phyloP scores from a whole-genome alignment of 2,888 invertebrate genomes.

The Plutella xylostella region DNA sequence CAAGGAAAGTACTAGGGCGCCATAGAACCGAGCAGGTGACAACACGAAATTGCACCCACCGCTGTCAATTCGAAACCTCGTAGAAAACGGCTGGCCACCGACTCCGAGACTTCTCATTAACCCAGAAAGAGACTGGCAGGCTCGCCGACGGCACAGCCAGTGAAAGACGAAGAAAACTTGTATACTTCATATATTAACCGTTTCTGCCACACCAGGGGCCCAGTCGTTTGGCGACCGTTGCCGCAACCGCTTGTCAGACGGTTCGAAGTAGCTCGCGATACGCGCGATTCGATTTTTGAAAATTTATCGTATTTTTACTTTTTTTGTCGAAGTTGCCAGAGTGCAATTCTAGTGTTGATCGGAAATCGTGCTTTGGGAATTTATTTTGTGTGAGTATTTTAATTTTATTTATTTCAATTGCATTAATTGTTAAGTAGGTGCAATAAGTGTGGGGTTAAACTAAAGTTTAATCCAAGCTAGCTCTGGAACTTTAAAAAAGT shows the following conservation, averaged over 20 bases:
- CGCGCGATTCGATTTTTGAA: background rate
- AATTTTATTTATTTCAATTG: background rate
- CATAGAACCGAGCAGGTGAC: too few relatives aligned
- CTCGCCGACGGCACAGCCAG: background rate
- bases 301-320: background rate
- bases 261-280: background rate
- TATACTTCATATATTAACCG: conserved; percentile 3
- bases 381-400: conserved; percentile 1
- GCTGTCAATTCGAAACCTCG: background rate
- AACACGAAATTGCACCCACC: conserved; percentile 1
- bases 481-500: background rate
- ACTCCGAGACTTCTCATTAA: conserved; percentile 2
- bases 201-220: background rate
- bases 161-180: conserved; percentile 4
- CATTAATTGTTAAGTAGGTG: background rate
- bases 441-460: background rate
- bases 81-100: conserved; percentile 1
- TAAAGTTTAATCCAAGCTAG: background rate
- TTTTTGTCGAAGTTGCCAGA: background rate
- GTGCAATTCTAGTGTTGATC: background rate
- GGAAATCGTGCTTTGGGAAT: background rate
- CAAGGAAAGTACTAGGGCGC: too few relatives aligned
- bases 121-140: conserved; percentile 5
- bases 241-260: background rate
- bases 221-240: background rate